phyloP scores from a whole-genome alignment of 2,797 vertebrate species.

The Chromobotia macracanthus region DNA sequence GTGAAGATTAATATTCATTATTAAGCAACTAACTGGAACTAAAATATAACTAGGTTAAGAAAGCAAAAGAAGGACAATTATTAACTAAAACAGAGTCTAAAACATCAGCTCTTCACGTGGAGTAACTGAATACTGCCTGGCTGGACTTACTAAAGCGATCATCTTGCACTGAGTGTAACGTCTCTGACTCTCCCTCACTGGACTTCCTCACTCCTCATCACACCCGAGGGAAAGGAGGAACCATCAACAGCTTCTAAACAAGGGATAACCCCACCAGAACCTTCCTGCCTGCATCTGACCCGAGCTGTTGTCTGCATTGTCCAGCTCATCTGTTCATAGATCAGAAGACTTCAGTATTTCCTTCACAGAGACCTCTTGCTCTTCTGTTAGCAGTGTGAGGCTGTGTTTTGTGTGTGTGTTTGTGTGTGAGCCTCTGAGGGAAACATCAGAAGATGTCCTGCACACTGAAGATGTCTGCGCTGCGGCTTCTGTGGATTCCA shows the following conservation, averaged over 20 bases:
- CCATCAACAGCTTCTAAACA: constrained; percentile 3
- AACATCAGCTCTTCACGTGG: constrained; percentile 3
- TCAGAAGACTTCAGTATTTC: background rate
- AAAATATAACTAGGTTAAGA: constrained; percentile 66
- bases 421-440: constrained; percentile 49
- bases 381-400: constrained; percentile 41
- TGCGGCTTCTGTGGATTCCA: constrained; percentile 59
- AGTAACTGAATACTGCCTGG: constrained; percentile 57
- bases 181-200: constrained; percentile 5
- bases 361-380: constrained; percentile 30
- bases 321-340: constrained; percentile 7
- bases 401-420: constrained; percentile 35
- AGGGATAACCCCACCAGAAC: background rate
- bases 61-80: constrained; percentile 59
- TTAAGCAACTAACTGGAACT: background rate
- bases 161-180: background rate
- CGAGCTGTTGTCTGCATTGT: background rate
- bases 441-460: constrained; percentile 30
- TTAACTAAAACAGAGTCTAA: constrained; percentile 64
- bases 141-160: constrained; percentile 6
- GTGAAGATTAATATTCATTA: background rate
- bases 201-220: background rate
- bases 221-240: constrained; percentile 5
- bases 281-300: background rate
- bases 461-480: constrained; percentile 67